These are phyloP conservation scores for Centrocercus urophasianus DNA, from an alignment of 2,113 vertebrate genomes.

Conservation along the genomic window DNA sequence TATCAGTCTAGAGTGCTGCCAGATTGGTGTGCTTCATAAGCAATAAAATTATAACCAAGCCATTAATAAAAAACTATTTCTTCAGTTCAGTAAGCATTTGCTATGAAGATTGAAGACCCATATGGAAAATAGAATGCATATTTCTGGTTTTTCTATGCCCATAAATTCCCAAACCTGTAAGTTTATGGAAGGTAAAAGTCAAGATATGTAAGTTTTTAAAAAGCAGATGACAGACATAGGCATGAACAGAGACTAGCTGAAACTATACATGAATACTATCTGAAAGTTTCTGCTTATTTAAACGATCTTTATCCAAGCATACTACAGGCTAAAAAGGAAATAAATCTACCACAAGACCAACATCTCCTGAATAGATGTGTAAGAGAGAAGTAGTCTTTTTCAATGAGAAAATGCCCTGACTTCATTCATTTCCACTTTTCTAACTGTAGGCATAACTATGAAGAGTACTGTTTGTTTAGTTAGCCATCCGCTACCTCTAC, in stretches of 20 bases:
- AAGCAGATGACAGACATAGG: not conserved
- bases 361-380: not conserved
- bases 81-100: conserved; percentile 23
- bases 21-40: not conserved
- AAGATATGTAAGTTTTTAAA: not conserved
- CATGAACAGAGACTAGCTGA: not conserved
- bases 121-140: not conserved
- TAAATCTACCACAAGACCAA: not conserved
- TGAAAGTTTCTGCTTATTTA: not conserved
- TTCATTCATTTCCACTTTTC: not conserved
- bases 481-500: not conserved
- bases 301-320: not conserved
- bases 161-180: not conserved
- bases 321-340: not conserved
- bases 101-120: not conserved
- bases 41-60: conserved; percentile 8
- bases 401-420: not conserved
- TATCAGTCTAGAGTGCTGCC: not conserved
- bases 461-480: not conserved
- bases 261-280: not conserved
- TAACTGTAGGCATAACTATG: not conserved
- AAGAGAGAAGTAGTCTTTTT: not conserved
- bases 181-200: conserved; percentile 8
- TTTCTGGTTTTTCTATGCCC: not conserved
- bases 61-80: conserved; percentile 34